Evolutionary conservation across 2,797 vertebrate genomes (phyloP).

Genomic region (Phoebastria nigripes): DNA sequence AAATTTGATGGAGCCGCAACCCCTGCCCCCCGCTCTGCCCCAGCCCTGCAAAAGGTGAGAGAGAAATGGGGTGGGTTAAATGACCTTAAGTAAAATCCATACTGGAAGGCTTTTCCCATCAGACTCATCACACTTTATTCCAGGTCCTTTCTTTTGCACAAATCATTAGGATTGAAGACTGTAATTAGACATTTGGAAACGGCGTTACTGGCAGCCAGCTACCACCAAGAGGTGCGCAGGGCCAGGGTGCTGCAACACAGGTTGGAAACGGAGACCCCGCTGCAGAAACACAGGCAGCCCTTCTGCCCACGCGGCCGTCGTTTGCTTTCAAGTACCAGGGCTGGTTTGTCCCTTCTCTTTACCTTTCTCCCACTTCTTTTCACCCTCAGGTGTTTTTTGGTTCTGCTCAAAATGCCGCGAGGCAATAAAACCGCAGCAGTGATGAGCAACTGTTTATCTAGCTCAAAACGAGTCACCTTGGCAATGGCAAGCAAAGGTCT

Average conservation of each 20-base stretch:
- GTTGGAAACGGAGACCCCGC: background rate
- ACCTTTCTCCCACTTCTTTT: background rate
- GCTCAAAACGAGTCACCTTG: slow-evolving; percentile 6
- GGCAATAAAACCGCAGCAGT: background rate
- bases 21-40: background rate
- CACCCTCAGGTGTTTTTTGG: background rate
- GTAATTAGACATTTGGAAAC: background rate
- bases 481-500: slow-evolving; percentile 19
- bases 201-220: background rate
- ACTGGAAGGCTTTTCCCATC: background rate
- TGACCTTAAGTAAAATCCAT: background rate
- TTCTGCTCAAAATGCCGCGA: background rate
- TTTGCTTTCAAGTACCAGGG: background rate
- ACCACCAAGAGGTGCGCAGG: background rate
- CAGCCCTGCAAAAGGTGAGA: background rate
- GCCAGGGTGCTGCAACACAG: no score
- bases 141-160: background rate
- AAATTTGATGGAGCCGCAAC: background rate
- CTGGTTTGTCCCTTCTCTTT: background rate
- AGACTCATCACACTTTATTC: background rate
- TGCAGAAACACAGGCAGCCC: background rate
- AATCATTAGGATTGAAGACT: background rate
- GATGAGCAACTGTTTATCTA: background rate
- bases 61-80: background rate
- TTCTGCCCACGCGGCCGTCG: background rate